Percentiles rank a stretch among this genome's conserved stretches.
These are phyloP conservation scores for Triplophysa yarkandensis DNA, from an alignment of 2,797 vertebrate genomes.

Conservation along the genomic window DNA sequence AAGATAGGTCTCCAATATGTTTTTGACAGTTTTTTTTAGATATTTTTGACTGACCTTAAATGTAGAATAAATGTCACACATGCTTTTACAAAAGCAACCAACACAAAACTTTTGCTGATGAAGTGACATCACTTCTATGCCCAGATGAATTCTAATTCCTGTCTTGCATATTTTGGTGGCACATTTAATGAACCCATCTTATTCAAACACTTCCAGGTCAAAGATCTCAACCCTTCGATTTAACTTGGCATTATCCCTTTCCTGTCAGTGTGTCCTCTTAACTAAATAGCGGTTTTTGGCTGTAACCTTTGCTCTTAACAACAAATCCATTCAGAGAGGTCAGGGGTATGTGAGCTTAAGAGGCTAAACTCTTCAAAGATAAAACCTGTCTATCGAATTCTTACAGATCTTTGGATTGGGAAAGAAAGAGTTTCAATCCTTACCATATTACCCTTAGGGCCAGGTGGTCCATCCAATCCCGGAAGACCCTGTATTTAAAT, in stretches of 20 bases:
- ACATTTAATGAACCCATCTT: neutral
- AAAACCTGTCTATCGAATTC: neutral
- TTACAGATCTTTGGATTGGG: neutral
- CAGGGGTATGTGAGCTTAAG: slow-evolving; percentile 44
- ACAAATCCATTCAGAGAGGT: slow-evolving; percentile 21
- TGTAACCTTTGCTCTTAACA: slow-evolving; percentile 45
- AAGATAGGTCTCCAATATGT: too few relatives aligned
- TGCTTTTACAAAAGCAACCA: neutral
- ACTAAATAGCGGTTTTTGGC: slow-evolving; percentile 39
- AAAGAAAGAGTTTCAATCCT: slow-evolving; percentile 45
- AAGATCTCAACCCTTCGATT: slow-evolving; percentile 28
- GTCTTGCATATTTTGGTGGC: slow-evolving; percentile 8
- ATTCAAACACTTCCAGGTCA: slow-evolving; percentile 35
- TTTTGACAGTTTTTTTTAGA: too few relatives aligned
- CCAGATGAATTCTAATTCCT: neutral
- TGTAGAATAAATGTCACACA: neutral
- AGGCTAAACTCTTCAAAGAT: slow-evolving; percentile 9
- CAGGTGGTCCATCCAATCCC: slow-evolving; percentile 89
- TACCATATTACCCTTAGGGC: slow-evolving; percentile 98
- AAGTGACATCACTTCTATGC: neutral
- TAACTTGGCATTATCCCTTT: neutral
- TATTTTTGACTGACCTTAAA: too few relatives aligned
- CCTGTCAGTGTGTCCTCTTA: neutral
- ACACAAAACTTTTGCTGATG: neutral
- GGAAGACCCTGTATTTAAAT: slow-evolving; percentile 86